Evolutionary conservation across 2,113 vertebrate species (phyloP).

Genomic region (Alaudala cheleensis): DNA sequence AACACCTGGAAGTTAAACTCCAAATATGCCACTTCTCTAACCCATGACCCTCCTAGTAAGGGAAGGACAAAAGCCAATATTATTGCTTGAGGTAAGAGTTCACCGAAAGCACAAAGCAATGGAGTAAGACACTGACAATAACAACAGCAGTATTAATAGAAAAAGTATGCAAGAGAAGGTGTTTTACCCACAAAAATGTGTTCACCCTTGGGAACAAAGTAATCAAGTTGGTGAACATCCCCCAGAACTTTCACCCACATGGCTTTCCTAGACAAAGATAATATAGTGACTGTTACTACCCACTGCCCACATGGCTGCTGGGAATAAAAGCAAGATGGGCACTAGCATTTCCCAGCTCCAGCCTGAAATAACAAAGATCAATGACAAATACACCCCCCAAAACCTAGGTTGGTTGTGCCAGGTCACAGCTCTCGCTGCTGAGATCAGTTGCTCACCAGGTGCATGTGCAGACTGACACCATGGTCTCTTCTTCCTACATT

Average conservation of each 20-base stretch:
- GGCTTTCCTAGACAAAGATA: not conserved
- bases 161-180: not conserved
- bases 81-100: not conserved
- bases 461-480: not conserved
- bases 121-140: not conserved
- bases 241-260: fast-evolving
- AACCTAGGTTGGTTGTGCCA: no score
- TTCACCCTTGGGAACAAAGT: fast-evolving
- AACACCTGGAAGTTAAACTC: not conserved
- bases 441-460: not conserved
- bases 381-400: not conserved
- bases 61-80: not conserved
- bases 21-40: not conserved
- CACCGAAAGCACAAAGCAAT: not conserved
- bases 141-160: not conserved
- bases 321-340: not conserved
- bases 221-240: not conserved
- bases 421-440: fast-evolving
- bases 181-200: not conserved
- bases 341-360: not conserved
- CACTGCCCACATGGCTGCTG: fast-evolving
- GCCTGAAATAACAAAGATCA: not conserved
- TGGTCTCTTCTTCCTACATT: not conserved
- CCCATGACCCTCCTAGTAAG: not conserved
- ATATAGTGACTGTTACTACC: not conserved